A percentile compares a stretch with the other conserved stretches of the same genome.
Evolutionary conservation across 2,888 invertebrate species (phyloP).

Genomic region (Apantesis nais): DNA sequence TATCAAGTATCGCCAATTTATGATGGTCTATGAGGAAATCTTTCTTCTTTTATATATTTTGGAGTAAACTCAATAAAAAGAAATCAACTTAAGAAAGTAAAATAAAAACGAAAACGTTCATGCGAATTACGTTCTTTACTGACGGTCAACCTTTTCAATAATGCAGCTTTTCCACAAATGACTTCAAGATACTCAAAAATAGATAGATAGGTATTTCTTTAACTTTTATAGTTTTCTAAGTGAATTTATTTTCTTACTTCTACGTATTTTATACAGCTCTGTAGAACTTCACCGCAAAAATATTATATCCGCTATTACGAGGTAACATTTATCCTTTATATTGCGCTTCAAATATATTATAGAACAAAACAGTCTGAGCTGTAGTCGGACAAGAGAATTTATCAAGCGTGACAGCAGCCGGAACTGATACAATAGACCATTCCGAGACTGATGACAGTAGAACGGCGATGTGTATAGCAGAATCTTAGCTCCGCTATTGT

Average conservation of each 20-base stretch:
- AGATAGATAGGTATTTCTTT: neutral
- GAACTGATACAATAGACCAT: slow-evolving; percentile 40
- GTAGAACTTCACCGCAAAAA: neutral
- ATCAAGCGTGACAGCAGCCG: slow-evolving; percentile 36
- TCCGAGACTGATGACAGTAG: slow-evolving; percentile 26
- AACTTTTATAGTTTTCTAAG: neutral
- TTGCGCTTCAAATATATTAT: slow-evolving; percentile 6
- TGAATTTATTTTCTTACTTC: neutral
- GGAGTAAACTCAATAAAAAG: neutral
- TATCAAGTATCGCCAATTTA: too few species aligned
- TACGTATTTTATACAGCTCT: neutral
- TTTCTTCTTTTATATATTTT: too few species aligned
- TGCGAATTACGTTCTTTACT: too few species aligned
- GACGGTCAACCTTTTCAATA: neutral
- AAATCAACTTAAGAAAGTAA: neutral
- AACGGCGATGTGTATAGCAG: slow-evolving; percentile 14
- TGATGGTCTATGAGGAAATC: too few species aligned
- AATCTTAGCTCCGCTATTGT: slow-evolving; percentile 12
- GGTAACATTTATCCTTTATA: neutral
- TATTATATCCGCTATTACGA: neutral
- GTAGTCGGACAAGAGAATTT: slow-evolving; percentile 36
- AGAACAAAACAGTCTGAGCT: slow-evolving; percentile 3
- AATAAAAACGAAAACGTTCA: neutral
- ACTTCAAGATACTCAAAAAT: neutral
- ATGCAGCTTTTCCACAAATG: neutral